phyloP scores from a whole-genome alignment of 2,888 invertebrate species.

The Lycocerus yunnanus region DNA sequence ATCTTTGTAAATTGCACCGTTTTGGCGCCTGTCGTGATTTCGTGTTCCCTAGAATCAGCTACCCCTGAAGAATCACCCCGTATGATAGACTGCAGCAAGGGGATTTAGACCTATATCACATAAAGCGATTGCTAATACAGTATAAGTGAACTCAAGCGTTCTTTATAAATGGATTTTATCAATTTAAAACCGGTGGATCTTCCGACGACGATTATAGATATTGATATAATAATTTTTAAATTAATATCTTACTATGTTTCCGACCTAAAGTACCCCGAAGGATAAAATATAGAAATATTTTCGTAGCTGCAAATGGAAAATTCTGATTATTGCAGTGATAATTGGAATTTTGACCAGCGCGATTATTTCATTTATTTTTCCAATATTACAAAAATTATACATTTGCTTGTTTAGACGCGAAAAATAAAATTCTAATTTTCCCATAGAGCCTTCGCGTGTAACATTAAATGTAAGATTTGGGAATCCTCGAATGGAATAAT shows the following conservation, averaged over 20 bases:
- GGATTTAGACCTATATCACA: constrained; percentile 51
- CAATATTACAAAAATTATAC: no score
- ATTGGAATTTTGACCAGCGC: no score
- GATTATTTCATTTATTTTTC: no score
- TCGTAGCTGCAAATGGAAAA: not conserved
- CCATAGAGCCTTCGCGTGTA: no score
- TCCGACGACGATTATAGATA: constrained; percentile 25
- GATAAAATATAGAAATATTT: not conserved
- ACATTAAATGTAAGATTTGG: no score
- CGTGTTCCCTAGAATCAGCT: constrained; percentile 29
- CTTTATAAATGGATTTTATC: constrained; percentile 58
- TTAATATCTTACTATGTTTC: constrained; percentile 5
- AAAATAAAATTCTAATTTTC: no score
- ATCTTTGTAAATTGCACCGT: constrained; percentile 47
- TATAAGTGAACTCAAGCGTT: constrained; percentile 57
- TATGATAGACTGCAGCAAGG: constrained; percentile 52
- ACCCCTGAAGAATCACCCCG: constrained; percentile 34
- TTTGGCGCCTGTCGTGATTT: constrained; percentile 54
- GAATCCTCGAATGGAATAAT: no score
- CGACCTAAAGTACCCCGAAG: not conserved
- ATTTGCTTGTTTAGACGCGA: no score
- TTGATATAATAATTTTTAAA: constrained; percentile 21
- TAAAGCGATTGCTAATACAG: constrained; percentile 56
- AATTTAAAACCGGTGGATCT: constrained; percentile 50
- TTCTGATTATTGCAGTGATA: not conserved